phyloP scores from a whole-genome alignment of 2,113 vertebrate species.

The Toxotes jaculatrix region DNA sequence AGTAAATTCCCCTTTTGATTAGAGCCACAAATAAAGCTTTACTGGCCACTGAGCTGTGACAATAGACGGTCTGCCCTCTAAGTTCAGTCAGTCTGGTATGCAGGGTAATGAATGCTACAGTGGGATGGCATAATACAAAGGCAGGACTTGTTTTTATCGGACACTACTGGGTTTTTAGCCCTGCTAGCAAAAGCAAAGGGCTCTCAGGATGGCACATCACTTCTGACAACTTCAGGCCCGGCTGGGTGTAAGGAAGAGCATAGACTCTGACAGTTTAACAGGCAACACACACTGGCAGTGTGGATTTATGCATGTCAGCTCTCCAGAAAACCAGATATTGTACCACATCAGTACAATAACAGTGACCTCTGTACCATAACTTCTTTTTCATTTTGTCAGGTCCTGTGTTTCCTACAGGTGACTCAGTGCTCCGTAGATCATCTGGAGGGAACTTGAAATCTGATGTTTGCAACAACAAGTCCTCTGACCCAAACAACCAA shows the following conservation, averaged over 20 bases:
- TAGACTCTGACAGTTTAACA: neutral
- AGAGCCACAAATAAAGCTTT: constrained; percentile 54
- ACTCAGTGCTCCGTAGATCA: neutral
- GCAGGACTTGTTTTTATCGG: constrained; percentile 43
- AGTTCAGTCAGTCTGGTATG: constrained; percentile 56
- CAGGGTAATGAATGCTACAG: constrained; percentile 45
- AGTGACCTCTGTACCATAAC: neutral
- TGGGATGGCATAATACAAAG: constrained; percentile 28
- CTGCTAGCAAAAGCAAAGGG: constrained; percentile 4
- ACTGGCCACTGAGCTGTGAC: constrained; percentile 55
- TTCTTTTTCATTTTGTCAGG: neutral
- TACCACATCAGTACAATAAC: neutral
- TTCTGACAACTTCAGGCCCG: neutral
- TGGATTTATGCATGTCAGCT: neutral
- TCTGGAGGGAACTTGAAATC: neutral
- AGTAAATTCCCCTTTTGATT: constrained; percentile 64
- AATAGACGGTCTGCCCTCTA: constrained; percentile 54
- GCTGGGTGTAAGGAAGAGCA: neutral
- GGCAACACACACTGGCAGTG: neutral
- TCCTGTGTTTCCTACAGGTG: neutral
- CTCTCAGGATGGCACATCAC: neutral
- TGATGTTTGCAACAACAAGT: neutral
- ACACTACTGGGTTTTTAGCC: neutral
- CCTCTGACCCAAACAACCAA: neutral
- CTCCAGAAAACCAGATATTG: neutral